These are phyloP conservation scores for Blastobasis adustella DNA, from an alignment of 2,888 invertebrate species.

Conservation along the genomic window DNA sequence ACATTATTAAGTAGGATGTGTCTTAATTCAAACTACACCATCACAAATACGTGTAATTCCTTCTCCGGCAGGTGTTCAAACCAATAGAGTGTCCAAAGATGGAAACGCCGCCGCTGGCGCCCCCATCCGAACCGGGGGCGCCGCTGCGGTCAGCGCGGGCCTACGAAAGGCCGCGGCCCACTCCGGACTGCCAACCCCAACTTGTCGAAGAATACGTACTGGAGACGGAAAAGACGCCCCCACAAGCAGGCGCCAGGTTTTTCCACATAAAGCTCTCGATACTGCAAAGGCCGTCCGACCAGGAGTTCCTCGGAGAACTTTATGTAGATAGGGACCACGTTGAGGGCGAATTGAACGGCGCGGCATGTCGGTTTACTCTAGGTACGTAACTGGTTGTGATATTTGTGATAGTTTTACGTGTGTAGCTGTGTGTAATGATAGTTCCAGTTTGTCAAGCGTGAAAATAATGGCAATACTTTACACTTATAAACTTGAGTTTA, in stretches of 20 bases:
- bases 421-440: too few relatives aligned
- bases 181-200: conserved; percentile 84
- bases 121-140: conserved; percentile 64
- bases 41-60: not conserved
- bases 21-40: too few relatives aligned
- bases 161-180: conserved; percentile 77
- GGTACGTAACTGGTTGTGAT: conserved; percentile 35
- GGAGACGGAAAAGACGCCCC: conserved; percentile 85
- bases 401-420: not conserved
- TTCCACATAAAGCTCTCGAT: conserved; percentile 92
- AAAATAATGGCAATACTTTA: too few relatives aligned
- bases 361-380: conserved; percentile 85
- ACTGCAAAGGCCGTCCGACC: conserved; percentile 89
- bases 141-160: conserved; percentile 60
- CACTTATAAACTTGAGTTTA: too few relatives aligned
- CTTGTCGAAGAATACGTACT: conserved; percentile 91
- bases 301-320: conserved; percentile 91
- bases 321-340: conserved; percentile 91
- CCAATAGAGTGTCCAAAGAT: conserved; percentile 78
- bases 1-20: too few relatives aligned
- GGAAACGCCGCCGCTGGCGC: conserved; percentile 73
- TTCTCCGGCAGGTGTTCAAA: conserved; percentile 67
- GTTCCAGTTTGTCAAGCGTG: too few relatives aligned
- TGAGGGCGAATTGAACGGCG: conserved; percentile 84
- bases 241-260: conserved; percentile 77